A percentile compares a stretch with the other conserved stretches of the same genome.
Conservation (phyloP, 2,113 vertebrate genomes). For the Ailurus styani region DNA sequence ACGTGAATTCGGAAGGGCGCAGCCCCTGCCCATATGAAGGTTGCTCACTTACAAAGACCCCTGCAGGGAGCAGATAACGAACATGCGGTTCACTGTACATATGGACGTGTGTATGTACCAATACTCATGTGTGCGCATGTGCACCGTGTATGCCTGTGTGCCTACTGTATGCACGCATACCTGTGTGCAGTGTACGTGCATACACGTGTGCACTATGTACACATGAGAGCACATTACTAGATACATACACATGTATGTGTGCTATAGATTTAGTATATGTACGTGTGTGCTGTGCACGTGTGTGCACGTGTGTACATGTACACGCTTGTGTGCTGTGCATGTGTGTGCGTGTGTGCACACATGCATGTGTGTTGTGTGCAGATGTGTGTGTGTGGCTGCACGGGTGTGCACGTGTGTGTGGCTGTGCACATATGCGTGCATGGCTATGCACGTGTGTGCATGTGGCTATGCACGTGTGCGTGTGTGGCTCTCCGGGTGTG, state of each 20-base stretch:
- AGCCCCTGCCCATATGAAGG: no score
- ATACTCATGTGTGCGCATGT: not conserved
- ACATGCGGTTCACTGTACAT: not conserved
- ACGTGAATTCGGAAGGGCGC: rapidly evolving
- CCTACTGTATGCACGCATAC: no score
- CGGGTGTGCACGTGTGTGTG: not conserved
- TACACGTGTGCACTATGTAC: not conserved
- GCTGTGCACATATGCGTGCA: no score
- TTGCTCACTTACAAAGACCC: not conserved
- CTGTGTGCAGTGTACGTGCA: no score
- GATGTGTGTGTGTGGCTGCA: no score
- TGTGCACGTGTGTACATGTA: not conserved
- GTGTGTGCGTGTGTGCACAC: not conserved
- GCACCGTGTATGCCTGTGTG: no score
- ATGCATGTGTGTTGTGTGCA: not conserved
- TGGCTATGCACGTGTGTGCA: no score
- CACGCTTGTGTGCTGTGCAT: no score
- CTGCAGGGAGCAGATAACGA: no score
- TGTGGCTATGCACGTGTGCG: no score
- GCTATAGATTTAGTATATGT: rapidly evolving
- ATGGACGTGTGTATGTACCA: rapidly evolving
- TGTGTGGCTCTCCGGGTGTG: rapidly evolving
- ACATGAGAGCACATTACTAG: not conserved
- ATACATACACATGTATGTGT: not conserved
- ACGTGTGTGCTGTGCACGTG: not conserved